Evolutionary conservation across 1,140 invertebrate species (phyloP).

Genomic region (Leucophenga varia): DNA sequence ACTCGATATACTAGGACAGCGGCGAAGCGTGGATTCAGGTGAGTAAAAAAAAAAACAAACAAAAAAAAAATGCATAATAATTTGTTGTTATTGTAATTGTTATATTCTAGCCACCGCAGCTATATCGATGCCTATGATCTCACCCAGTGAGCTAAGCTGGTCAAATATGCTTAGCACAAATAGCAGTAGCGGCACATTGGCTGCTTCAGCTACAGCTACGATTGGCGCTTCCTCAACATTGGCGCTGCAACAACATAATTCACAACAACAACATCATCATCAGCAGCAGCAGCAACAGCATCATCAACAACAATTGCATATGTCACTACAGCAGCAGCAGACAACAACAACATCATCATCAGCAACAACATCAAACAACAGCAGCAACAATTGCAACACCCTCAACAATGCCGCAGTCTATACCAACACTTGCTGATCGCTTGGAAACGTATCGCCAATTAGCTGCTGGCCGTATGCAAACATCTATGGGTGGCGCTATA

Average conservation of each 20-base stretch:
- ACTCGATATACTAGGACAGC: slow-evolving; percentile 68
- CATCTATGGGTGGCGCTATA: slow-evolving; percentile 39
- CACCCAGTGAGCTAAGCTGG: slow-evolving; percentile 66
- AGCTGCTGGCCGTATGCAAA: slow-evolving; percentile 44
- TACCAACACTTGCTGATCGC: slow-evolving; percentile 59
- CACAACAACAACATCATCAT: background rate
- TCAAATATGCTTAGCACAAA: slow-evolving; percentile 53
- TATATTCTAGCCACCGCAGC: slow-evolving; percentile 11
- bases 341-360: background rate
- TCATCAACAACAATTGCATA: background rate
- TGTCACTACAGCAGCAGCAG: background rate
- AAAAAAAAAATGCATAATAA: background rate
- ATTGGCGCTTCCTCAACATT: slow-evolving; percentile 1
- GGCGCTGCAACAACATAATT: background rate
- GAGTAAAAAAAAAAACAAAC: slow-evolving; percentile 4
- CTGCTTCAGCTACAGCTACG: slow-evolving; percentile 3
- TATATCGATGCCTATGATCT: slow-evolving; percentile 59
- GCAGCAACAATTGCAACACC: slow-evolving; percentile 1
- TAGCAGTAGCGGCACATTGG: slow-evolving; percentile 1
- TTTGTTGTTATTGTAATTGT: background rate
- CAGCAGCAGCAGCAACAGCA: background rate
- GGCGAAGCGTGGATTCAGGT: slow-evolving; percentile 53
- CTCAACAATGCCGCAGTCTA: slow-evolving; percentile 43
- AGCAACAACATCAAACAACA: slow-evolving; percentile 7
- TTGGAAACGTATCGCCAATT: slow-evolving; percentile 60